Base-by-base conservation (phyloP, 2,797 vertebrate species). In the Pantherophis vulpinus region DNA sequence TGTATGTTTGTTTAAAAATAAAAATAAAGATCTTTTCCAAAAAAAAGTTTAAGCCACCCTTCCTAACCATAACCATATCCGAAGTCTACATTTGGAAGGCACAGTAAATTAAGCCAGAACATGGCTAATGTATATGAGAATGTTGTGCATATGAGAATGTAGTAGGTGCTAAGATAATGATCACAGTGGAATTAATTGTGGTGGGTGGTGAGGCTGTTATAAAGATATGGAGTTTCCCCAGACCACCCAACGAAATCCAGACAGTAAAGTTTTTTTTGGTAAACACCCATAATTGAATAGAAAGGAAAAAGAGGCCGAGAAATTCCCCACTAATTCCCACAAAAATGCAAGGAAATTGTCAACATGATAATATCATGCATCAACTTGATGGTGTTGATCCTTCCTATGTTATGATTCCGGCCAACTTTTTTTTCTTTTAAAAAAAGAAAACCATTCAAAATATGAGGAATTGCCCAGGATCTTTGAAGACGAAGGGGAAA, bases 181-280 rank as follows among this genome's bases (percentile, higher is more conserved):
- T 29, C 9, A 6, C 16, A 5, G 14, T 87, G 12, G n/a, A 87
- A 74, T 58, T 51, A 32, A 87, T 90, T 87, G 54, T 47, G 11
- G 2, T 66, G 32, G 58, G 32, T 42, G 60, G 59, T 8, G 18
- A 23, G 29, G 7, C 60, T 61, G 47, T 87, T 37, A 25, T n/a
- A 55, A 29, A 29, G 47, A 13, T n/a, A 86, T 20, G 74, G n/a
- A 23, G 23, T 25, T 90, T 90, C 20, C 32, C 55, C 47, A 74
- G 89, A 93, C 89, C 92, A 93, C 92, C 86, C 92, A 93, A 18
- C 1, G 20, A 55, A 93, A 90, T 87, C 47, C 60, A 58, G 60
- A 90, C 29, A 14, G 51, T 83, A 87, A 27, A 66, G n/a, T 29
- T n/a, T 63, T 47, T 47, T 90, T 58, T 70, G 87, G 25, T 90